A percentile compares a stretch with the other conserved stretches of the same genome.
phyloP scores from a whole-genome alignment of 2,797 vertebrate genomes.

The Loriculus beryllinus region DNA sequence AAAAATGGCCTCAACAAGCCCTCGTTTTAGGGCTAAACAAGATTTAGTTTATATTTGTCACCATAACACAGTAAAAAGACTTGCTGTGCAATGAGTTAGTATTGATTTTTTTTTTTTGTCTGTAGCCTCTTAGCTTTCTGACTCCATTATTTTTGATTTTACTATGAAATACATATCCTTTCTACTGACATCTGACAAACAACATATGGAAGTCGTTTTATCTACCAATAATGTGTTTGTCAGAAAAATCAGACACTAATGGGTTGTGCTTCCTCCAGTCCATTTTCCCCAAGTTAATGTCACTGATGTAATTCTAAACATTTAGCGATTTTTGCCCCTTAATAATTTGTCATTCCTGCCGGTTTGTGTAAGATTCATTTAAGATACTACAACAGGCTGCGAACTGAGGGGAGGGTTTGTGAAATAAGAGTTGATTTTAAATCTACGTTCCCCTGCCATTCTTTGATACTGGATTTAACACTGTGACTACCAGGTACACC shows the following conservation, averaged over 20 bases:
- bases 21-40: constrained; percentile 40
- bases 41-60: constrained; percentile 77
- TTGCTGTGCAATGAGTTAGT: constrained; percentile 65
- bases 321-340: constrained; percentile 21
- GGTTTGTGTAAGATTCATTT: not conserved
- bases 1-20: not conserved
- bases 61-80: constrained; percentile 28
- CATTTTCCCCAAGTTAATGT: constrained; percentile 71
- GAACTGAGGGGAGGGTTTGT: not conserved
- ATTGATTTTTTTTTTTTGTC: constrained; percentile 80
- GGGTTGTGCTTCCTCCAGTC: constrained; percentile 73
- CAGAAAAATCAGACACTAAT: constrained; percentile 83
- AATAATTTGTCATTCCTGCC: constrained; percentile 51
- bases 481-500: not conserved
- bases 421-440: not conserved
- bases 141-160: constrained; percentile 90
- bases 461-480: fast-evolving
- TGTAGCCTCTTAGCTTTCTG: constrained; percentile 79
- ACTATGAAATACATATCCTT: constrained; percentile 86
- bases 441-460: not conserved
- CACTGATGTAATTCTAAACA: constrained; percentile 74
- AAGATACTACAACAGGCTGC: not conserved
- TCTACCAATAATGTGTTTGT: constrained; percentile 88
- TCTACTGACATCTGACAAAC: constrained; percentile 88
- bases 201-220: constrained; percentile 87